phyloP scores from a whole-genome alignment of 2,888 invertebrate genomes.

The Iphiclides podalirius region DNA sequence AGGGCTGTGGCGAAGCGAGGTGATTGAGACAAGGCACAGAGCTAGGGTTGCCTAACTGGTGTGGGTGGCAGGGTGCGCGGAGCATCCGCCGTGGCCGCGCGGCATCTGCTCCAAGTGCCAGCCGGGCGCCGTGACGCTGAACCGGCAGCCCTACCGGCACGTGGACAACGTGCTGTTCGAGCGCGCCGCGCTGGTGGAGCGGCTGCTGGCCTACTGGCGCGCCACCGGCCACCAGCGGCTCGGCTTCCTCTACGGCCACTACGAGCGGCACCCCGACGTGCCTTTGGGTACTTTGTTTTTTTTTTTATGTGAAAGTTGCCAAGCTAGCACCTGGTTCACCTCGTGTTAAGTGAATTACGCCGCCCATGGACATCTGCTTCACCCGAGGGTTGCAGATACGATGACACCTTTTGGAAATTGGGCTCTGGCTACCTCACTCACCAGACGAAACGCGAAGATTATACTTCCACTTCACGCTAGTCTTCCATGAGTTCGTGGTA shows the following conservation, averaged over 20 bases:
- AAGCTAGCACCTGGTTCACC: not conserved
- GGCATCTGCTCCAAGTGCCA: slow-evolving; percentile 99
- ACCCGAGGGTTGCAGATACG: too few species aligned
- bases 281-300: slow-evolving; percentile 83
- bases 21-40: too few species aligned
- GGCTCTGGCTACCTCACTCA: too few species aligned
- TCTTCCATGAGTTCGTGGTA: too few species aligned
- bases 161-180: slow-evolving; percentile 98
- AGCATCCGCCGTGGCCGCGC: slow-evolving; percentile 99
- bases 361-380: too few species aligned
- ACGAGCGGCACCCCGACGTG: slow-evolving; percentile 95
- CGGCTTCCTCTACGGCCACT: slow-evolving; percentile 94
- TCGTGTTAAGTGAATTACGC: too few species aligned
- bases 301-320: too few species aligned
- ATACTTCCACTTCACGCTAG: too few species aligned
- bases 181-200: slow-evolving; percentile 95
- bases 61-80: slow-evolving; percentile 93
- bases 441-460: too few species aligned
- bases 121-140: slow-evolving; percentile 97
- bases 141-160: slow-evolving; percentile 96
- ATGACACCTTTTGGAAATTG: too few species aligned
- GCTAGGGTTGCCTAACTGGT: too few species aligned
- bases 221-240: slow-evolving; percentile 95
- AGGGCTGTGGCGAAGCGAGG: too few species aligned
- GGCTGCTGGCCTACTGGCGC: slow-evolving; percentile 98